Base-by-base conservation (phyloP, 2,888 invertebrate species). In the Nemapogon koenigi region DNA sequence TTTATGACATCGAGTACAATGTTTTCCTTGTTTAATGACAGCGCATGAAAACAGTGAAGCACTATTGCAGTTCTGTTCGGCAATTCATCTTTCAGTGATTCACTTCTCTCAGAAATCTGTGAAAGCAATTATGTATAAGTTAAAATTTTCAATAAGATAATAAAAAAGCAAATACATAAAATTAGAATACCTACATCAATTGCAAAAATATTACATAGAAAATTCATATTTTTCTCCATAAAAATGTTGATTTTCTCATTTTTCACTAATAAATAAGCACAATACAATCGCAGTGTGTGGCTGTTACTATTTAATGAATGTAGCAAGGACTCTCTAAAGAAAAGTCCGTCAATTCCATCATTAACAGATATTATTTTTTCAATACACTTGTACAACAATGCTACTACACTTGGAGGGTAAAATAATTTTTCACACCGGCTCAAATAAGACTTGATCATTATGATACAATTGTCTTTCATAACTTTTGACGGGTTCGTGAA, bases 1-100 rank as follows among this genome's bases (percentile, higher is more conserved):
- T 78, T 69, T 2, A 89, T 52, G 29, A 83, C 75, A 46, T 68
- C 71, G 44, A 80, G 81, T 28, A 83, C 63, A 47, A 81, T 68
- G 3, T 66, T 60, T 22, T 71, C 71, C 47, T 76, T 83, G 2
- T 70, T 62, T 25, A 78, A 69, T 16, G 83, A 78, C 3, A 87
- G 52, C 8, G 80, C 65, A 11, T 75, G 65, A 43, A 83, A 73
- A 18, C 76, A 72, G 35, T 86, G 82, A 13, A 88, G 59, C 4
- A 83, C 76, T 27, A 83, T 83, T 0, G 80, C 62, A 1, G 83
- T 81, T 51, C 84, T 68, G 43, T 83, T 84, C 1, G 67, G 61
- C 2, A 66, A 64, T 59, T 89, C 87, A 49, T 87, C 86, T 43
- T 69, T 66, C 35, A 72, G 48, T 48, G 82, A 64, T 38, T 70